Evolutionary conservation across 2,888 invertebrate genomes (phyloP), one percentile per base, ranked within the genome.

Genomic region (Athrips mouffetella): DNA sequence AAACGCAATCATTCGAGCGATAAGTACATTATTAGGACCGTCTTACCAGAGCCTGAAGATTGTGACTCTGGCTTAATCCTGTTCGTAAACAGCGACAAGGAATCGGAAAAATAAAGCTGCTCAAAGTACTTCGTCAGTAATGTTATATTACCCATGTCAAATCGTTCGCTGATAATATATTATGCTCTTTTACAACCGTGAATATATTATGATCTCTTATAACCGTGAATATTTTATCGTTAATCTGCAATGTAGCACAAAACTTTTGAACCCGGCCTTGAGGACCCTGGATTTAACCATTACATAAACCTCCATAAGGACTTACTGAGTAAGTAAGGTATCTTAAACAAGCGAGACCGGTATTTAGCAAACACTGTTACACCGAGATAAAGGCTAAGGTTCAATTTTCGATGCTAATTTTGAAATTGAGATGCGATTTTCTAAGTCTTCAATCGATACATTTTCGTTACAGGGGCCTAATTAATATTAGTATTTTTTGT

Each of bases 1-100:
- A 55, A 60, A 70, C 62, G 68, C 73, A 74, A 77, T 79, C 63
- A 73, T 69, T 70, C 58, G 64, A 59, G 59, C 67, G 62, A 73
- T 67, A 70, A 71, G 72, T 41, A 50, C 42, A 33, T 42, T 33
- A 47, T 50, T 47, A 33, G 44, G 30, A 29, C 15, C 41, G 31
- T 31, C 42, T 27, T 39, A 29, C 35, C 21, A 42, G 35, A 21
- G 21, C 29, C 25, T 41, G 16, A n/a, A 13, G 23, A 49, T 49
- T 21, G 31, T n/a, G 11, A 44, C 21, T 31, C 20, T 1, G 31
- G 21, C 21, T 30, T 31, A 44, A 44, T 44, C 44, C 44, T 18
- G 11, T 44, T 21, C 31, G 31, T 31, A 44, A 44, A 44, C n/a
- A 44, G 31, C 2, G 1, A 11, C 10, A 11, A 44, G 13, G 31